phyloP scores from a whole-genome alignment of 2,888 invertebrate genomes.

The Hoplodrina blanda region DNA sequence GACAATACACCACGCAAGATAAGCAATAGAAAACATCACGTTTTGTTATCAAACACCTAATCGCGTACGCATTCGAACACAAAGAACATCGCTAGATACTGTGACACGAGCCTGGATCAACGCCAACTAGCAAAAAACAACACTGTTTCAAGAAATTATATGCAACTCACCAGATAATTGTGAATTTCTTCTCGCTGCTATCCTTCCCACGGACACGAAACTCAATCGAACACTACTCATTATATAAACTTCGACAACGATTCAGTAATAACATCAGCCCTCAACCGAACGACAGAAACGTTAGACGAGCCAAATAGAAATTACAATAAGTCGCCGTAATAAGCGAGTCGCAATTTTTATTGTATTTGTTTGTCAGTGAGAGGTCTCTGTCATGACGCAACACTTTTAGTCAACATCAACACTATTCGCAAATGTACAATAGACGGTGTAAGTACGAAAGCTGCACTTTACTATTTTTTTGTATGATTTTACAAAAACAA shows the following conservation, averaged over 20 bases:
- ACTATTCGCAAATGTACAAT: slow-evolving; percentile 80
- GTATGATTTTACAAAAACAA: slow-evolving; percentile 83
- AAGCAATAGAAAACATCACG: slow-evolving; percentile 71
- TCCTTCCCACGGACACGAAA: slow-evolving; percentile 87
- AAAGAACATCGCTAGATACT: slow-evolving; percentile 66
- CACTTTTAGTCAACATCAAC: slow-evolving; percentile 89
- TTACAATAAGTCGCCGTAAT: slow-evolving; percentile 72
- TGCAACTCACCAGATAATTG: slow-evolving; percentile 86
- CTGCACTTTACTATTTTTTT: slow-evolving; percentile 85
- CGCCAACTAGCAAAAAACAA: slow-evolving; percentile 80
- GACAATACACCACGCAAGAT: slow-evolving; percentile 53
- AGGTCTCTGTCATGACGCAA: slow-evolving; percentile 90
- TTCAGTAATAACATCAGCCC: slow-evolving; percentile 84
- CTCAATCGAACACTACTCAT: slow-evolving; percentile 90
- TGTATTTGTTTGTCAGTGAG: slow-evolving; percentile 90
- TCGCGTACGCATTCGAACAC: slow-evolving; percentile 67
- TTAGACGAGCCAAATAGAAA: slow-evolving; percentile 75
- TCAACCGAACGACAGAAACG: slow-evolving; percentile 75
- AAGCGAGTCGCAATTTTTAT: slow-evolving; percentile 85
- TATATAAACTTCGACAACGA: slow-evolving; percentile 75
- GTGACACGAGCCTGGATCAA: slow-evolving; percentile 79
- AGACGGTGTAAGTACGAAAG: slow-evolving; percentile 84
- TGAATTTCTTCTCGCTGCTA: slow-evolving; percentile 86
- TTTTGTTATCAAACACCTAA: slow-evolving; percentile 85
- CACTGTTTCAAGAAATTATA: slow-evolving; percentile 66